Conservation (phyloP, 92 coral and sea anemone species). For the Epizoanthus stellaris region DNA sequence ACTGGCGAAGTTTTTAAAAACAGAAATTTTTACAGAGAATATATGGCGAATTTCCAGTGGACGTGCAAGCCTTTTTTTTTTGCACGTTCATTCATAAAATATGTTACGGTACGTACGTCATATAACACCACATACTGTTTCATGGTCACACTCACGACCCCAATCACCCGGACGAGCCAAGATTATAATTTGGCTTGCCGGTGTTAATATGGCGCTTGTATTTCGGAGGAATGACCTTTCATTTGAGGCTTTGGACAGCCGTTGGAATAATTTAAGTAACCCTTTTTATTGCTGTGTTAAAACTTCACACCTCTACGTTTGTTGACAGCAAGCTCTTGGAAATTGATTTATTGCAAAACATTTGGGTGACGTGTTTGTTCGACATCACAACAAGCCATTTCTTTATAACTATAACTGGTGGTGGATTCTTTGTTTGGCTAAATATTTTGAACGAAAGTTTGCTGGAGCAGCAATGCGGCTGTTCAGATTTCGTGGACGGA, state of each 20-base stretch:
- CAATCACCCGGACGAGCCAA: too few relatives aligned
- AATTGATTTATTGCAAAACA: neutral
- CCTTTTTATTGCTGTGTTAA: neutral
- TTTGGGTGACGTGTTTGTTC: conserved; percentile 7
- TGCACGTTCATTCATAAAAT: too few relatives aligned
- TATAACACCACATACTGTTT: too few relatives aligned
- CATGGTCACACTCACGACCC: too few relatives aligned
- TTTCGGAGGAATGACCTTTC: too few relatives aligned
- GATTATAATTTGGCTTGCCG: too few relatives aligned
- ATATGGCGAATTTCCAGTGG: too few relatives aligned
- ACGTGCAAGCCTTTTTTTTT: too few relatives aligned
- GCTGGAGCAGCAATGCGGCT: conserved; percentile 25
- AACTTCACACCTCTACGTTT: neutral
- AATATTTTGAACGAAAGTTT: neutral
- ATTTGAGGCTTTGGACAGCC: neutral
- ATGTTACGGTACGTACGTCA: too few relatives aligned
- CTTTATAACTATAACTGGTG: neutral
- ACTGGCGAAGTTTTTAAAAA: too few relatives aligned
- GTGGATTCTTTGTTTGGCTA: conserved; percentile 2
- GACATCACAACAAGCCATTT: conserved; percentile 3
- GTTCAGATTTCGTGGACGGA: conserved; percentile 27
- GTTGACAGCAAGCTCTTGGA: neutral
- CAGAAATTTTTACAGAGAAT: too few relatives aligned
- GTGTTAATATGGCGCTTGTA: too few relatives aligned
- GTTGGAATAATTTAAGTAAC: neutral